These are phyloP conservation scores for Crenichthys baileyi DNA, from an alignment of 2,797 vertebrate species.

Conservation along the genomic window DNA sequence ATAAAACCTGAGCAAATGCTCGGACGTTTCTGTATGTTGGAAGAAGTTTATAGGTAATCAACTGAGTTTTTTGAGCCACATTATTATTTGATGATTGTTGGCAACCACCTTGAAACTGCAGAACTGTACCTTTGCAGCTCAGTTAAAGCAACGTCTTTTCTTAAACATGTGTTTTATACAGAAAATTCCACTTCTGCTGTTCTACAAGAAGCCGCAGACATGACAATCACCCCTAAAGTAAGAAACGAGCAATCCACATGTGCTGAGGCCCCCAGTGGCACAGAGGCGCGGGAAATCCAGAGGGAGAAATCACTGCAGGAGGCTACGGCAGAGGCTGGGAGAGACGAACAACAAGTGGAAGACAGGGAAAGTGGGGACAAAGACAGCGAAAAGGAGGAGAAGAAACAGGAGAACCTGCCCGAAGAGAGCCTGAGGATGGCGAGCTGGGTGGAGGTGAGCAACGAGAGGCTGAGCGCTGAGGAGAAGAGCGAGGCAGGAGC, in stretches of 20 bases:
- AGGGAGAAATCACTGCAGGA: conserved; percentile 10
- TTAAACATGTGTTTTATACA: conserved; percentile 29
- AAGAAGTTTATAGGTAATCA: not conserved
- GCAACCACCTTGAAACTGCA: not conserved
- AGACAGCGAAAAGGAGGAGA: conserved; percentile 38
- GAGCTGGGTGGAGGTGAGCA: conserved; percentile 73
- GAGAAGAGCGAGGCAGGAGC: conserved; percentile 17
- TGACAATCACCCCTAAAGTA: conserved; percentile 50
- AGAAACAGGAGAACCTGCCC: conserved; percentile 51
- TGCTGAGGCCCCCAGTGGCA: conserved; percentile 9
- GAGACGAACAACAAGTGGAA: conserved; percentile 23
- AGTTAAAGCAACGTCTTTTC: not conserved
- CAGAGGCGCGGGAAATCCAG: conserved; percentile 35
- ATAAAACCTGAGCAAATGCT: too few species aligned
- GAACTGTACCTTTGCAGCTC: not conserved
- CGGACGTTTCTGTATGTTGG: not conserved
- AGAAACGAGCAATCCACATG: conserved; percentile 16
- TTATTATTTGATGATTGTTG: not conserved
- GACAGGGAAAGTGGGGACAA: conserved; percentile 16
- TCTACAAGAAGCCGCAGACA: conserved; percentile 59
- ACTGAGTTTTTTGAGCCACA: not conserved
- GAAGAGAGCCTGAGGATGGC: conserved; percentile 72
- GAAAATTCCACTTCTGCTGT: conserved; percentile 61
- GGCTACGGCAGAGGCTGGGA: conserved; percentile 18
- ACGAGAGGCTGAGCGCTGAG: conserved; percentile 29